Percentiles rank a stretch among this genome's conserved stretches.
These are phyloP conservation scores for Albula goreensis DNA, from an alignment of 2,113 vertebrate species.

Conservation along the genomic window DNA sequence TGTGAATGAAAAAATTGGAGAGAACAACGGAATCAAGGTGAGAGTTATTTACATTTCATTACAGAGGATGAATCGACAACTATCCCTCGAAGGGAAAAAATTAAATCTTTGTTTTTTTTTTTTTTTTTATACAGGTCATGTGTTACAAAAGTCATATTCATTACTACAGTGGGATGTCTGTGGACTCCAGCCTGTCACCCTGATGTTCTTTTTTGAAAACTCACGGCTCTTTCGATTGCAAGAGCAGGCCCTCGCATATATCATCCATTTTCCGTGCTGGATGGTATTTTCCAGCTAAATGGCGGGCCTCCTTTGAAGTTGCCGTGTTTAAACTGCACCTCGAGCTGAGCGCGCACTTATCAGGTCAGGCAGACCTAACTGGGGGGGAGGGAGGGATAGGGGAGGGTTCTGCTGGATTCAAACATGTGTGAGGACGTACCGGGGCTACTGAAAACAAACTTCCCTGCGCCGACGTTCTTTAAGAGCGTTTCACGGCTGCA, in stretches of 20 bases:
- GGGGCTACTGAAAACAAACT: background rate
- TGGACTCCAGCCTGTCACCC: background rate
- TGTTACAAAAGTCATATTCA: background rate
- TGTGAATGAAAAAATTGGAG: too few relatives aligned
- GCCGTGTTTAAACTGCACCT: conserved; percentile 2
- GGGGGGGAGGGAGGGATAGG: background rate
- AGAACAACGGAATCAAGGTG: background rate
- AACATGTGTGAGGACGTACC: background rate
- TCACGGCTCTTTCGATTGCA: conserved; percentile 3
- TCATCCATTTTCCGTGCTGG: background rate
- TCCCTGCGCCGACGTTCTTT: background rate
- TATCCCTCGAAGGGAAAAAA: background rate
- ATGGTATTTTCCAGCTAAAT: conserved; percentile 19
- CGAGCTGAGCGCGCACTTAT: conserved; percentile 2
- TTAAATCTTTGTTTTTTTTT: background rate
- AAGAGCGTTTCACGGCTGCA: background rate
- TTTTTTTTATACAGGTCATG: background rate
- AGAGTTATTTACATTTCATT: background rate
- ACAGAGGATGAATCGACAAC: background rate
- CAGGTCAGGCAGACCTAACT: background rate
- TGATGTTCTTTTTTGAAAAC: background rate
- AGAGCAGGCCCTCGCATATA: background rate
- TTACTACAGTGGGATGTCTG: background rate
- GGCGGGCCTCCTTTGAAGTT: conserved; percentile 11
- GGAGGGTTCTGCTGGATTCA: background rate